Conservation (phyloP, 2,888 invertebrate species). For the Tetragonula carbonaria region DNA sequence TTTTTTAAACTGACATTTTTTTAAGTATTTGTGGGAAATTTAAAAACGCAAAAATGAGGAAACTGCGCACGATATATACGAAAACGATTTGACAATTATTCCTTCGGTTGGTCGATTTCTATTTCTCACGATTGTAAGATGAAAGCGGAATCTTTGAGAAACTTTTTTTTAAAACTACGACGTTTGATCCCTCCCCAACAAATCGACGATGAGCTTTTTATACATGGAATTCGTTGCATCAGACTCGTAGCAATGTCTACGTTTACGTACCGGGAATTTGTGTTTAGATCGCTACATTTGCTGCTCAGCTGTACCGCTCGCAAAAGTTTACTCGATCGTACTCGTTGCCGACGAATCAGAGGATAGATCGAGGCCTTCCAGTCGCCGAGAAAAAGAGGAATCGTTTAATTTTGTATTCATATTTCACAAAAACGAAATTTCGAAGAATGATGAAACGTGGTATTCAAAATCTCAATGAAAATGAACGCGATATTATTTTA, state of each 20-base stretch:
- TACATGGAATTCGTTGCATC: constrained; percentile 50
- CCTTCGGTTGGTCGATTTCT: no score
- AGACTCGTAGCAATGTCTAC: constrained; percentile 59
- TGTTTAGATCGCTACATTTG: constrained; percentile 69
- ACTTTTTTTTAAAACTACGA: constrained; percentile 3
- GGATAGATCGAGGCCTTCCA: constrained; percentile 4
- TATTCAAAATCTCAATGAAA: background rate
- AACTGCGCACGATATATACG: no score
- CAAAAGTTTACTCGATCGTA: constrained; percentile 57
- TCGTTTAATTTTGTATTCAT: background rate
- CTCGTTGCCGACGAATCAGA: constrained; percentile 43
- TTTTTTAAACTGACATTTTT: no score
- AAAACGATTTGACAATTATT: no score
- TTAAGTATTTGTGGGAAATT: no score
- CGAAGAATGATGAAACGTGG: background rate
- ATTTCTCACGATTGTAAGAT: background rate
- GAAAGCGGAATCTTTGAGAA: background rate
- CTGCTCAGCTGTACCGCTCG: constrained; percentile 64
- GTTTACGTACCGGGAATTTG: constrained; percentile 66
- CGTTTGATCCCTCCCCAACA: constrained; percentile 7
- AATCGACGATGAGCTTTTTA: constrained; percentile 37
- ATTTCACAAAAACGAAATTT: background rate
- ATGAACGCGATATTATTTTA: background rate
- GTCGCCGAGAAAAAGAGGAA: background rate
- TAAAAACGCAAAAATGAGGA: no score